Percentiles rank a stretch among this genome's conserved stretches.
phyloP scores from a whole-genome alignment of 2,797 vertebrate species.

The Sebastes wilsoni region DNA sequence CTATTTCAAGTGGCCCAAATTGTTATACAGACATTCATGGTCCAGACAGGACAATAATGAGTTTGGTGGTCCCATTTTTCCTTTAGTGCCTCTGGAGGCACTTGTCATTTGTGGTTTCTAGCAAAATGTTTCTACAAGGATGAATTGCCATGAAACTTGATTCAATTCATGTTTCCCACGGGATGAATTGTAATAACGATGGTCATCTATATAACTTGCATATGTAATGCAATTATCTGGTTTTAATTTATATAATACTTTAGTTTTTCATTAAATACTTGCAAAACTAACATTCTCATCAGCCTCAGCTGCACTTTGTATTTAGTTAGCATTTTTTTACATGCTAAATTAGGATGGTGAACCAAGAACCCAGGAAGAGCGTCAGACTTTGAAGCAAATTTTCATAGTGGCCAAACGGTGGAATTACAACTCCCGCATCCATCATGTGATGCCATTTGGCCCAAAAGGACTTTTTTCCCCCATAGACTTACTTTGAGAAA shows the following conservation, averaged over 20 bases:
- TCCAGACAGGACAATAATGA: background rate
- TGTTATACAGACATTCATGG: background rate
- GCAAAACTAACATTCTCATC: background rate
- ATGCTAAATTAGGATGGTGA: too few relatives aligned
- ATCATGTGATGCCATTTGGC: background rate
- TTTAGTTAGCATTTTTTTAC: too few relatives aligned
- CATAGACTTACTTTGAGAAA: too few relatives aligned
- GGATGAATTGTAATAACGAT: background rate
- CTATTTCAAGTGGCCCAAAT: background rate
- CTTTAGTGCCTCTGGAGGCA: background rate
- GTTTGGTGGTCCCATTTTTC: background rate
- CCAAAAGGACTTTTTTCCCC: too few relatives aligned
- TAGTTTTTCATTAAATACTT: background rate
- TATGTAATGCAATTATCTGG: too few relatives aligned
- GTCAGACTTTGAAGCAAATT: too few relatives aligned
- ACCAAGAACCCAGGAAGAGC: too few relatives aligned
- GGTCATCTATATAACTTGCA: too few relatives aligned
- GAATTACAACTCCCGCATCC: background rate
- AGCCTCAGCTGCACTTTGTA: too few relatives aligned
- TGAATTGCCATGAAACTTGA: background rate
- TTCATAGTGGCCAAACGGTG: too few relatives aligned
- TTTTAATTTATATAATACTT: background rate
- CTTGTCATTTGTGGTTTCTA: background rate
- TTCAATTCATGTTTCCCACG: background rate
- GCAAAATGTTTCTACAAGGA: background rate